Conservation (phyloP, 1,140 invertebrate genomes). For the Ruditapes philippinarum region DNA sequence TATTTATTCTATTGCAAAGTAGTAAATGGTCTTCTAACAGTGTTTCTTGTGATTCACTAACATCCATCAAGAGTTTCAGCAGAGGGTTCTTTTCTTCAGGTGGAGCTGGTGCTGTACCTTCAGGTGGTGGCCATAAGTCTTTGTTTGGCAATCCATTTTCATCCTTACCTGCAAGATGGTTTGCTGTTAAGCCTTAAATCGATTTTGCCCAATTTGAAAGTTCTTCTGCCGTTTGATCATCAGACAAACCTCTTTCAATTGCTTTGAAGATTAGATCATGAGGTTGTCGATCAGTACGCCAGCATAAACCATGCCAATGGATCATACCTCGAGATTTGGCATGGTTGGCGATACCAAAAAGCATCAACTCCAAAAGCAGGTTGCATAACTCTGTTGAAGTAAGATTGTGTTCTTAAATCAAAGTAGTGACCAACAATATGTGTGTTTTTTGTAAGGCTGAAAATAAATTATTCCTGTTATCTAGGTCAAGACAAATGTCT, state of each 20-base stretch:
- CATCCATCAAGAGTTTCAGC: background rate
- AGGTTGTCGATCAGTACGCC: background rate
- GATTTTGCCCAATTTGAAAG: background rate
- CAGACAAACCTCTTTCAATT: background rate
- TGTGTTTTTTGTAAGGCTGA: constrained; percentile 47
- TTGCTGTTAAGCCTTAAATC: too few species aligned
- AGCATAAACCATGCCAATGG: background rate
- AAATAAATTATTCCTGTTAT: background rate
- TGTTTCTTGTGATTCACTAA: background rate
- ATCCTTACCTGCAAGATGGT: too few species aligned
- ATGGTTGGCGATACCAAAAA: background rate
- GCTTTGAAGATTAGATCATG: background rate
- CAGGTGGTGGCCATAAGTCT: constrained; percentile 8
- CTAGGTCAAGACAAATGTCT: background rate
- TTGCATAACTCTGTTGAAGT: constrained; percentile 59
- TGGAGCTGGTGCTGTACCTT: background rate
- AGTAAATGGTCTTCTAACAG: background rate
- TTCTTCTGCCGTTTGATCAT: background rate
- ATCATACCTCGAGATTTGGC: background rate
- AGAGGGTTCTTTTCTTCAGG: background rate
- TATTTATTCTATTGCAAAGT: constrained; percentile 32
- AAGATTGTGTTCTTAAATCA: constrained; percentile 55
- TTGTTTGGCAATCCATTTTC: too few species aligned
- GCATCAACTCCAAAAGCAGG: constrained; percentile 42
- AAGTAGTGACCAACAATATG: background rate